Evolutionary conservation across 2,888 invertebrate species (phyloP).

Genomic region (Xylocampa areola): DNA sequence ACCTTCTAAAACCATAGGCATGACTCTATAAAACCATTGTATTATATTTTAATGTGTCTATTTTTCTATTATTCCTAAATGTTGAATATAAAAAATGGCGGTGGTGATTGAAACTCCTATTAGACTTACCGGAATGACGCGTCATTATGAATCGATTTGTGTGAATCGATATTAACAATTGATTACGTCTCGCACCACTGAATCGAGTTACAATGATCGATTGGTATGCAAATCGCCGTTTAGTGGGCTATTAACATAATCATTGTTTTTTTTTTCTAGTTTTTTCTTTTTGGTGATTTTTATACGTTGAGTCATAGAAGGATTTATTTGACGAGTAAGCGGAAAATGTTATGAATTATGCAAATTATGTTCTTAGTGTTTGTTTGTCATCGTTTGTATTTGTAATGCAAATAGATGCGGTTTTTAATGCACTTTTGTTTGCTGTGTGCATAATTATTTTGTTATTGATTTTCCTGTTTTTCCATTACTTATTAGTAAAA

Average conservation of each 20-base stretch:
- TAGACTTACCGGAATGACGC: conserved; percentile 25
- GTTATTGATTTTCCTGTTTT: background rate
- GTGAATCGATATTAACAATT: conserved; percentile 66
- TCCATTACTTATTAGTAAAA: too few species aligned
- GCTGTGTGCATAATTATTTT: conserved; percentile 12
- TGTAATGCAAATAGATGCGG: conserved; percentile 18
- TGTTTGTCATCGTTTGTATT: conserved; percentile 13
- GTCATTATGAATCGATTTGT: conserved; percentile 55
- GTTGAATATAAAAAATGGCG: conserved; percentile 14
- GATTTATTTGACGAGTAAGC: background rate
- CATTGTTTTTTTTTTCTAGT: conserved; percentile 31
- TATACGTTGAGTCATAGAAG: conserved; percentile 13
- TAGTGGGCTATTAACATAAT: conserved; percentile 58
- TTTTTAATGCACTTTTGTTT: conserved; percentile 19
- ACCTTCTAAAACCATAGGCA: too few species aligned
- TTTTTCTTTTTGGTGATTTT: conserved; percentile 1
- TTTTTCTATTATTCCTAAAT: conserved; percentile 25
- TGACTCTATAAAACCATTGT: background rate
- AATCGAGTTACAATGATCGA: conserved; percentile 59
- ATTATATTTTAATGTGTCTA: conserved; percentile 22
- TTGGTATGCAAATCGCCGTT: conserved; percentile 69
- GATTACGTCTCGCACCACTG: conserved; percentile 61
- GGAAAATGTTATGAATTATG: conserved; percentile 16
- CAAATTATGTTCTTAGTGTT: conserved; percentile 11
- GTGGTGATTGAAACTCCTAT: conserved; percentile 27